A percentile compares a stretch with the other conserved stretches of the same genome.
Evolutionary conservation across 2,113 vertebrate genomes (phyloP).

Genomic region (Percina caprodes): DNA sequence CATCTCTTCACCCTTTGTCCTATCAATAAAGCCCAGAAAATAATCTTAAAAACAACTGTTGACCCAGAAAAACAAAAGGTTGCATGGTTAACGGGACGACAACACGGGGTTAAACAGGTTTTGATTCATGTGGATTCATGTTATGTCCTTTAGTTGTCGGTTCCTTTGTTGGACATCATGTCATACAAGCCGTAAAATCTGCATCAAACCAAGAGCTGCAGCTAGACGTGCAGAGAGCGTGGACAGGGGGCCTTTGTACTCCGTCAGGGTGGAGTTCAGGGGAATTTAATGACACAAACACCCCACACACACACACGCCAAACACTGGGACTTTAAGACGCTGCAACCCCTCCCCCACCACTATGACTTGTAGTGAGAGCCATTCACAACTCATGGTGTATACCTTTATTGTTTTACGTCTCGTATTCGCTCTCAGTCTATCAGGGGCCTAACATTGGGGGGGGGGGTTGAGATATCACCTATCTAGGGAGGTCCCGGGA

Average conservation of each 20-base stretch:
- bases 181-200: background rate
- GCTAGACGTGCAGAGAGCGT: background rate
- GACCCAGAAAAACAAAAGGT: too few species aligned
- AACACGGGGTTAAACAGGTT: too few species aligned
- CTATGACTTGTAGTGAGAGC: background rate
- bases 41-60: too few species aligned
- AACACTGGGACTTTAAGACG: constrained; percentile 44
- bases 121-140: too few species aligned
- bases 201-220: background rate
- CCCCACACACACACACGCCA: constrained; percentile 5
- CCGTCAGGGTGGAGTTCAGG: constrained; percentile 49
- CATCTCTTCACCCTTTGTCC: too few species aligned
- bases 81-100: too few species aligned
- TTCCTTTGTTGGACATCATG: background rate
- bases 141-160: too few species aligned
- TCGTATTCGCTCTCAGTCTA: background rate
- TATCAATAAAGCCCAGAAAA: too few species aligned
- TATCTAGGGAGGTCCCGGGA: too few species aligned
- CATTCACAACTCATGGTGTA: constrained; percentile 43
- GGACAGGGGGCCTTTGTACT: constrained; percentile 72
- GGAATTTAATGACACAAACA: constrained; percentile 55
- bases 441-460: too few species aligned
- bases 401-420: background rate
- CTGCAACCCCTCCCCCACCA: constrained; percentile 38
- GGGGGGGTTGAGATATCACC: too few species aligned